phyloP scores from a whole-genome alignment of 2,797 vertebrate species.

The Craterocephalus amniculus region DNA sequence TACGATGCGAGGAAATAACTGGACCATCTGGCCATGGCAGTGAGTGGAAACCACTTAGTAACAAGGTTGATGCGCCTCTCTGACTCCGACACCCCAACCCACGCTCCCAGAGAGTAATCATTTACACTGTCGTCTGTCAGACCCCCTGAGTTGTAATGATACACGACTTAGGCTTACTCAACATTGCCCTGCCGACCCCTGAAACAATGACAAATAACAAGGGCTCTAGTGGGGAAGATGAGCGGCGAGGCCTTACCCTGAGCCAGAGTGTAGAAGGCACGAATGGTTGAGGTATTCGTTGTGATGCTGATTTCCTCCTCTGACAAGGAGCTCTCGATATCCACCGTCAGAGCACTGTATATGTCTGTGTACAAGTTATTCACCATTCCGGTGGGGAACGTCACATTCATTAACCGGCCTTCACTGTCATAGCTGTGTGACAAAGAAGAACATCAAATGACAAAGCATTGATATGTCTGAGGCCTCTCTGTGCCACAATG shows the following conservation, averaged over 20 bases:
- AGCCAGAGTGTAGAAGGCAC: constrained; percentile 94
- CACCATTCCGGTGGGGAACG: constrained; percentile 96
- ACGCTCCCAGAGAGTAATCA: constrained; percentile 69
- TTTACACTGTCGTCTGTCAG: constrained; percentile 72
- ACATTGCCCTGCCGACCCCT: constrained; percentile 68
- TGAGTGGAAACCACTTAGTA: constrained; percentile 61
- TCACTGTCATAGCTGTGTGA: constrained; percentile 93
- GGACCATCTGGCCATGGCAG: constrained; percentile 58
- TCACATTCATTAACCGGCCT: constrained; percentile 96
- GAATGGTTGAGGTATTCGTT: constrained; percentile 92
- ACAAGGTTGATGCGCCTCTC: constrained; percentile 64
- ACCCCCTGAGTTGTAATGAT: constrained; percentile 66
- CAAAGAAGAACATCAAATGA: constrained; percentile 46
- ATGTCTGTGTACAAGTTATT: constrained; percentile 94
- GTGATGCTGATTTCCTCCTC: constrained; percentile 96
- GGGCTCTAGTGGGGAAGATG: constrained; percentile 12
- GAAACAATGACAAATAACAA: constrained; percentile 73
- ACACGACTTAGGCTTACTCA: constrained; percentile 76
- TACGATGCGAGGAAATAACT: constrained; percentile 48
- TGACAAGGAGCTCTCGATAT: constrained; percentile 91
- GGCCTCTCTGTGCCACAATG: constrained; percentile 33
- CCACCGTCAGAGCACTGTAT: constrained; percentile 91
- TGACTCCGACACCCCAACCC: constrained; percentile 59
- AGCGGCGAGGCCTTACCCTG: constrained; percentile 85
- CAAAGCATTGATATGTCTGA: constrained; percentile 51